Percentiles rank a stretch among this genome's conserved stretches.
phyloP scores from a whole-genome alignment of 2,888 invertebrate species.

The Polydrusus cervinus region DNA sequence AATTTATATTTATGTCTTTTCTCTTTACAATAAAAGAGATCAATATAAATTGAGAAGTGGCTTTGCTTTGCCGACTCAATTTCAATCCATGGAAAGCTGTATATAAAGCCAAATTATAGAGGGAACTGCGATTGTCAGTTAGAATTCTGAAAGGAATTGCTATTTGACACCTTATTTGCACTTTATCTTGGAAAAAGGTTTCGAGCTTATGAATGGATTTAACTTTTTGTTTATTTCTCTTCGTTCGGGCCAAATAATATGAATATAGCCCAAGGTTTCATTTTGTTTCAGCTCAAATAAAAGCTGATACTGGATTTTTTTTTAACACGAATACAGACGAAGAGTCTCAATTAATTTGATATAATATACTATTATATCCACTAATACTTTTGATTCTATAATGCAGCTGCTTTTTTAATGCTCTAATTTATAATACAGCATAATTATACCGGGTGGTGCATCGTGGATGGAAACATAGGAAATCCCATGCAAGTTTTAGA shows the following conservation, averaged over 20 bases:
- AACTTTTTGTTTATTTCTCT: neutral
- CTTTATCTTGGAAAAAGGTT: conserved; percentile 32
- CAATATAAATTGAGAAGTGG: conserved; percentile 39
- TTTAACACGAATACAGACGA: no score
- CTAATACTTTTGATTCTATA: no score
- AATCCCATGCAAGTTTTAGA: no score
- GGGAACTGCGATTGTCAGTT: conserved; percentile 28
- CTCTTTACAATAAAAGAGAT: conserved; percentile 25
- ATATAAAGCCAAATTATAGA: conserved; percentile 44
- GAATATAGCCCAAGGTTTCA: neutral
- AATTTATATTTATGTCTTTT: conserved; percentile 34
- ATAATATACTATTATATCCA: no score
- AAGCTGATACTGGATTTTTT: no score
- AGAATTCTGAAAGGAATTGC: conserved; percentile 41
- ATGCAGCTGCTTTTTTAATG: no score
- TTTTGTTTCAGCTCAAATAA: neutral
- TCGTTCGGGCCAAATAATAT: neutral
- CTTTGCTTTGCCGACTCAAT: conserved; percentile 31
- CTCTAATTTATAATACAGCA: no score
- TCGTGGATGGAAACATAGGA: no score
- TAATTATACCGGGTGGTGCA: no score
- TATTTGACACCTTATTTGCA: conserved; percentile 47
- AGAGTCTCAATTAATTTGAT: no score
- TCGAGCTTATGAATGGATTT: conserved; percentile 20
- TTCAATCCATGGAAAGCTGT: conserved; percentile 40